Conservation (phyloP, 2,113 vertebrate species). For the Ciconia stormi region DNA sequence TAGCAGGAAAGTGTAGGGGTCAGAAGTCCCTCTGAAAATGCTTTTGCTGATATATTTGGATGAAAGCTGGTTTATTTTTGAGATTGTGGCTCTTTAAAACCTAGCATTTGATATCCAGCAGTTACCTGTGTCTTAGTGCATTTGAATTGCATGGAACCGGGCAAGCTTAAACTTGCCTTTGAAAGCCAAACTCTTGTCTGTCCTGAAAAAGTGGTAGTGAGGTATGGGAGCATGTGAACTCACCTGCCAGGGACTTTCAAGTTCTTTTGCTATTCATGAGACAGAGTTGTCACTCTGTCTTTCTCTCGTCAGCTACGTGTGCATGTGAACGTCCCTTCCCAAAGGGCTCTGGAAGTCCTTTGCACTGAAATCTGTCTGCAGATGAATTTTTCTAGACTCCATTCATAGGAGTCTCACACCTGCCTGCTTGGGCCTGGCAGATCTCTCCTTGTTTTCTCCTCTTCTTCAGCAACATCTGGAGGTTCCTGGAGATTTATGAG, state of each 20-base stretch:
- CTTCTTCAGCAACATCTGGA: neutral
- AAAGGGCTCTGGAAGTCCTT: neutral
- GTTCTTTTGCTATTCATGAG: neutral
- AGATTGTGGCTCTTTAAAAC: neutral
- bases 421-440: neutral
- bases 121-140: neutral
- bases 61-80: neutral
- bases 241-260: neutral
- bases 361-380: neutral
- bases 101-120: neutral
- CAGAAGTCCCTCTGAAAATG: neutral
- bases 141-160: neutral
- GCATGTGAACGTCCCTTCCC: rapidly evolving
- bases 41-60: neutral
- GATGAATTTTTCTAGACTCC: neutral
- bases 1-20: neutral
- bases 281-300: neutral
- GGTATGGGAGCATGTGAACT: neutral
- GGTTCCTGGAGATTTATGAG: neutral
- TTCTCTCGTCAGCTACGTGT: neutral
- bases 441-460: neutral
- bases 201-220: neutral
- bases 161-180: neutral
- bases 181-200: neutral
- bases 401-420: neutral